These are phyloP conservation scores for Epinephelus awoara DNA, from an alignment of 2,797 vertebrate species.

Conservation along the genomic window DNA sequence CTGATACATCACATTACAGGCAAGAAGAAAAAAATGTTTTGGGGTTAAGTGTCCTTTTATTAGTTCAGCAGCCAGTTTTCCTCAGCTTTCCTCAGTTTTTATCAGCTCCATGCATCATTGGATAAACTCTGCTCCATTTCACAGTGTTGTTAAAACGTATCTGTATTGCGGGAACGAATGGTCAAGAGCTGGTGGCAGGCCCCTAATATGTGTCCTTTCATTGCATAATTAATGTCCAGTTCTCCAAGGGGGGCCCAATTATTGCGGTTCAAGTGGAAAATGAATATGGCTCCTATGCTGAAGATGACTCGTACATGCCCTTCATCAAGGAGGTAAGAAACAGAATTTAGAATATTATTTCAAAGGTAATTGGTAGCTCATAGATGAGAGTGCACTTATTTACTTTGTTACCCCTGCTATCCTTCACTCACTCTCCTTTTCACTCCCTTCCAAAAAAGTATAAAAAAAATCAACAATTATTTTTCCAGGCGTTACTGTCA, in stretches of 20 bases:
- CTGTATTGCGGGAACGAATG: slow-evolving; percentile 2
- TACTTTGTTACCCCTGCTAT: not conserved
- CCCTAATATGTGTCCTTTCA: slow-evolving; percentile 51
- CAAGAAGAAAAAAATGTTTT: too few relatives aligned
- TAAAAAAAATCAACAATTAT: too few relatives aligned
- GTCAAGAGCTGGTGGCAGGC: slow-evolving; percentile 27
- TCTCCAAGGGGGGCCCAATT: slow-evolving; percentile 89
- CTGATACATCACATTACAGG: too few relatives aligned
- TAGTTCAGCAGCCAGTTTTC: slow-evolving; percentile 9
- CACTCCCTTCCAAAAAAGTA: not conserved
- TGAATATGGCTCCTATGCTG: slow-evolving; percentile 93
- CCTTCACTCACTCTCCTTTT: not conserved
- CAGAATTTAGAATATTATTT: not conserved
- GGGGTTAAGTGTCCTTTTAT: too few relatives aligned
- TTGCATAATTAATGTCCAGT: slow-evolving; percentile 62
- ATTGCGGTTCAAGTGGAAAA: slow-evolving; percentile 96
- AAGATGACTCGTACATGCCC: slow-evolving; percentile 89
- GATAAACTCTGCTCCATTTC: slow-evolving; percentile 35
- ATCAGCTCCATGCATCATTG: slow-evolving; percentile 20
- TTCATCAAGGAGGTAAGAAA: slow-evolving; percentile 89
- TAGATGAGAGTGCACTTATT: not conserved
- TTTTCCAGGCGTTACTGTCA: slow-evolving; percentile 86
- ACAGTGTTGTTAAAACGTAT: slow-evolving; percentile 37
- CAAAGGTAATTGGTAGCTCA: not conserved
- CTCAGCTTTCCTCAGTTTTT: too few relatives aligned